Conservation (phyloP, 1,140 invertebrate genomes). For the Lepidostoma basale region DNA sequence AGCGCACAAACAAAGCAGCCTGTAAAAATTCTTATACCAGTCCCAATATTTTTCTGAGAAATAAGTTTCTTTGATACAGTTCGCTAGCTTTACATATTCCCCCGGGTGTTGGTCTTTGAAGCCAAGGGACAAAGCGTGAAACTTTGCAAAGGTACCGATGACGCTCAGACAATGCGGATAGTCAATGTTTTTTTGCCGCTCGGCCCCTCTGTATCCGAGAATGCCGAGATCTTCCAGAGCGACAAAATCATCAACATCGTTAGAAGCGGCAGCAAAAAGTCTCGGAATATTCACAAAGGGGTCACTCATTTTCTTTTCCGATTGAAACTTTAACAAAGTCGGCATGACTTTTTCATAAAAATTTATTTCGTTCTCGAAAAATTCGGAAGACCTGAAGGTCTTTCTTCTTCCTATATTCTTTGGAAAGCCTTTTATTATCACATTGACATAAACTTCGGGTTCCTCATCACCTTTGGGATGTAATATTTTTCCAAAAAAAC, state of each 20-base stretch:
- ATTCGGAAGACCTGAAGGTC: conserved; percentile 64
- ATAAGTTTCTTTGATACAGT: conserved; percentile 62
- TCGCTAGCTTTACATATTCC: conserved; percentile 59
- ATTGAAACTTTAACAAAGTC: conserved; percentile 56
- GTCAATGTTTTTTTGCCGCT: conserved; percentile 62
- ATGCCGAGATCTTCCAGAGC: conserved; percentile 68
- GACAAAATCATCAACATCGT: conserved; percentile 71
- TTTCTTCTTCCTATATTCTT: conserved; percentile 62
- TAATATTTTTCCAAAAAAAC: conserved; percentile 53
- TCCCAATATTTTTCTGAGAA: conserved; percentile 62
- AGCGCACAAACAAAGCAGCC: conserved; percentile 60
- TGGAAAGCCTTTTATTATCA: conserved; percentile 66
- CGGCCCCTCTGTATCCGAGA: conserved; percentile 59
- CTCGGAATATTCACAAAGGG: conserved; percentile 62
- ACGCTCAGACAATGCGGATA: conserved; percentile 59
- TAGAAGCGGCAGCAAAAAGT: conserved; percentile 60
- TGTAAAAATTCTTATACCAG: conserved; percentile 70
- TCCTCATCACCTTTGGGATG: conserved; percentile 46
- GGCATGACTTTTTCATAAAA: conserved; percentile 65
- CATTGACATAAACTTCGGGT: conserved; percentile 44
- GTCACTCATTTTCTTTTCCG: conserved; percentile 53
- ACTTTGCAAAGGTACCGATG: conserved; percentile 67
- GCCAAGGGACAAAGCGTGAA: conserved; percentile 72
- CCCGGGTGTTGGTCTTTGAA: conserved; percentile 67
- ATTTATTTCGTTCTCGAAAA: conserved; percentile 66